Conservation (phyloP, 2,888 invertebrate species). For the Tiliacea aurago region DNA sequence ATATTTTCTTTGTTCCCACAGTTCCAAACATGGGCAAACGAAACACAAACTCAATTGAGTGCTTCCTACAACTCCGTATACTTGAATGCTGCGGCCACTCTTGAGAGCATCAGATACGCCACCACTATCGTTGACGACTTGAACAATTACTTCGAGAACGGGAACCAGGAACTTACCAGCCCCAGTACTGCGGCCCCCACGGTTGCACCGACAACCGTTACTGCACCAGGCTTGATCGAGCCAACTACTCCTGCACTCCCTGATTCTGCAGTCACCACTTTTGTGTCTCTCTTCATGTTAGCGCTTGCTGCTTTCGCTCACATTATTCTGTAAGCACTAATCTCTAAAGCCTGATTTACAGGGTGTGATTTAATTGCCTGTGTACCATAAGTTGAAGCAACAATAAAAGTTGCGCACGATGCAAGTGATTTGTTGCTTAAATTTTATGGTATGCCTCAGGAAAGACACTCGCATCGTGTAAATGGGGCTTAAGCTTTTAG, state of each 20-base stretch:
- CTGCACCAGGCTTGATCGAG: constrained; percentile 59
- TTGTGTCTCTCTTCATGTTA: constrained; percentile 72
- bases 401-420: background rate
- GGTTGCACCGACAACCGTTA: background rate
- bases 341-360: background rate
- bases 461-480: background rate
- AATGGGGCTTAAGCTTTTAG: background rate
- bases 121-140: constrained; percentile 70
- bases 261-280: constrained; percentile 74
- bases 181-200: constrained; percentile 45
- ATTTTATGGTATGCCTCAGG: background rate
- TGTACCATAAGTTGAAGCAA: too few species aligned
- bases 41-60: constrained; percentile 68
- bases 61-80: constrained; percentile 64
- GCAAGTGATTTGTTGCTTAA: background rate
- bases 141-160: constrained; percentile 72
- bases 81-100: constrained; percentile 67
- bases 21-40: constrained; percentile 81
- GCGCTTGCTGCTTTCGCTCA: constrained; percentile 71
- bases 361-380: too few species aligned
- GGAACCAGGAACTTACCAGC: constrained; percentile 48
- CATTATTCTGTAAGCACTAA: constrained; percentile 68
- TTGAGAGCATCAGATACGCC: constrained; percentile 74
- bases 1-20: constrained; percentile 62
- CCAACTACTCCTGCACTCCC: constrained; percentile 76